Evolutionary conservation across 2,888 invertebrate genomes (phyloP), one percentile per base, ranked within the genome.

Genomic region (Pseudanteris insignis): DNA sequence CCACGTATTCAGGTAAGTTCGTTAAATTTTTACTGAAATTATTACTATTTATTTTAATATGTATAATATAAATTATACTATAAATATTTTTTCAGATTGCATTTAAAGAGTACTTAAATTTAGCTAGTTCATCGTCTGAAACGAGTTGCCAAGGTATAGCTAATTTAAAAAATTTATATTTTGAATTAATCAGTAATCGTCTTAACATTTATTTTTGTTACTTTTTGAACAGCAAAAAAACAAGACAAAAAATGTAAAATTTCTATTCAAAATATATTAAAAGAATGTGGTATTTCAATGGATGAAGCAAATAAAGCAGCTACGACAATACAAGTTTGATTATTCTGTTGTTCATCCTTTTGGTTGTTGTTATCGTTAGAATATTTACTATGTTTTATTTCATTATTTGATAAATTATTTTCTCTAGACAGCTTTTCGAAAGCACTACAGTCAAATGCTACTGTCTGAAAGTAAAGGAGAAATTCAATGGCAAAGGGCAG

Each of bases 311-410:
- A 71, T 12, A 40, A 33, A 9, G 73, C 76, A 8, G 74, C 78
- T 2, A 67, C 32, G 2, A 67, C 73, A 47, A 78, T 78, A 65
- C 78, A 78, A 68, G 77, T 55, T n/a, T n/a, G n/a, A n/a, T n/a
- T n/a, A n/a, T n/a, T n/a, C n/a, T n/a, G n/a, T n/a, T n/a, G n/a
- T n/a, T n/a, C n/a, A n/a, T n/a, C n/a, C n/a, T n/a, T n/a, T n/a
- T n/a, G n/a, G n/a, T n/a, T n/a, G n/a, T n/a, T n/a, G 9, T 34
- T 24, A 34, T 34, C 15, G 14, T 26, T 5, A 46, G 11, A 37
- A 24, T 21, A 9, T n/a, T n/a, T n/a, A n/a, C n/a, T n/a, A n/a
- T n/a, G n/a, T n/a, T n/a, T n/a, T n/a, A n/a, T n/a, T n/a, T n/a
- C n/a, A n/a, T n/a, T n/a, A n/a, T n/a, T 18, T 6, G 18, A 9